Conservation (phyloP, 1,140 invertebrate genomes). For the Zaprionus camerounensis region DNA sequence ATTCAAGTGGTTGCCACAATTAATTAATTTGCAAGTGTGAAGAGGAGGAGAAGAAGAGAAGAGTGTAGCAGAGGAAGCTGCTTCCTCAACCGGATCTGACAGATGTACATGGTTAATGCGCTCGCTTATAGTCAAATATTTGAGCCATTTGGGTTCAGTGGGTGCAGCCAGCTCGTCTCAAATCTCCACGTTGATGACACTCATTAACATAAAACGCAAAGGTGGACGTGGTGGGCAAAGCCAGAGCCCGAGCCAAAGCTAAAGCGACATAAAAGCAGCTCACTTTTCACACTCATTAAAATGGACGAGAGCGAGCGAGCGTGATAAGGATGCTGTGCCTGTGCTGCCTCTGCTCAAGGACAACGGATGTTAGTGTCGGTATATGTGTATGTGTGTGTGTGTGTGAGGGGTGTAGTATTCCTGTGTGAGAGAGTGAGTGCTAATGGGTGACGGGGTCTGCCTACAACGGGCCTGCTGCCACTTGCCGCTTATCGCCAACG, state of each 20-base stretch:
- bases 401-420: background rate
- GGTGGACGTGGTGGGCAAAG: constrained; percentile 48
- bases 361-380: constrained; percentile 4
- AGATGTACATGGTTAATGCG: constrained; percentile 44
- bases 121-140: constrained; percentile 29
- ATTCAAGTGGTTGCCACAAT: constrained; percentile 75
- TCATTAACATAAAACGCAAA: constrained; percentile 79
- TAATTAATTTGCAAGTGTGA: constrained; percentile 64
- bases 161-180: constrained; percentile 52
- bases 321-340: constrained; percentile 20
- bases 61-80: background rate
- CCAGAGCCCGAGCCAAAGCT: background rate
- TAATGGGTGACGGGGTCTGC: background rate
- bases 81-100: constrained; percentile 23
- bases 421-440: background rate
- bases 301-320: constrained; percentile 44
- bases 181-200: constrained; percentile 72
- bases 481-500: constrained; percentile 37
- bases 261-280: constrained; percentile 64
- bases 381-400: constrained; percentile 8
- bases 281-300: constrained; percentile 80
- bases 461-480: background rate
- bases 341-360: constrained; percentile 41
- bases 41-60: background rate
- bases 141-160: constrained; percentile 51